Base-by-base conservation (phyloP, 2,797 vertebrate species). In the Anguilla anguilla region DNA sequence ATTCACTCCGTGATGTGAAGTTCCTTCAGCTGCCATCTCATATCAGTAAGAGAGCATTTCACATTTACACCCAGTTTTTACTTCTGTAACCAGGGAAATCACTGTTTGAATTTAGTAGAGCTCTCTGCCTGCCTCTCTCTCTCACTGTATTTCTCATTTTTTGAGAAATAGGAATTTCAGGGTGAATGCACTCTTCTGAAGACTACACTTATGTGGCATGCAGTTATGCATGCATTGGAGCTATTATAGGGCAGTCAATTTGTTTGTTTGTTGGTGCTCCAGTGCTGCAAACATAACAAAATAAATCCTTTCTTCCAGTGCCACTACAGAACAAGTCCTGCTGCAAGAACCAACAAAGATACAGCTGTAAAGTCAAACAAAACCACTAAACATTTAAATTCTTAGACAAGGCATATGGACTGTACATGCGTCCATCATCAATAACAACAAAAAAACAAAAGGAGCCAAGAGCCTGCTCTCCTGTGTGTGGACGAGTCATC, bases 221-320 rank as follows among this genome's bases (percentile, higher is more conserved):
- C 89, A 85, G 84, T 88, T 83, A 83, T 87, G 86, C 79, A 74
- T 77, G 86, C 49, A 69, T 85, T 22, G 81, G 77, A 86, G 69
- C 46, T 55, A 7, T 61, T 81, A 85, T 13, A 13, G 79, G 74
- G 85, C 77, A 87, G 88, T 86, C 89, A 91, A 89, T 90, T 90
- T 61, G 4, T 61, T 61, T 64, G 19, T n/a, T 22, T 86, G 77
- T 82, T 84, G 51, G 74, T 22, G 69, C n/a, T 74, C 9, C 61
- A 79, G 74, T 43, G 74, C 28, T 39, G 72, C 9, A 51, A 51
- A 51, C n/a, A n/a, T 11, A 28, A 10, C 22, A 69, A 69, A 69
- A 69, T n/a, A 69, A 69, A 72, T 1, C 7, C 2, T 72, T 13
- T 2, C 28, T 35, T 9, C n/a, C 28, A 39, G 5, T 28, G 69